Conservation (phyloP, 2,888 invertebrate species). For the Trypoxylon attenuatum region DNA sequence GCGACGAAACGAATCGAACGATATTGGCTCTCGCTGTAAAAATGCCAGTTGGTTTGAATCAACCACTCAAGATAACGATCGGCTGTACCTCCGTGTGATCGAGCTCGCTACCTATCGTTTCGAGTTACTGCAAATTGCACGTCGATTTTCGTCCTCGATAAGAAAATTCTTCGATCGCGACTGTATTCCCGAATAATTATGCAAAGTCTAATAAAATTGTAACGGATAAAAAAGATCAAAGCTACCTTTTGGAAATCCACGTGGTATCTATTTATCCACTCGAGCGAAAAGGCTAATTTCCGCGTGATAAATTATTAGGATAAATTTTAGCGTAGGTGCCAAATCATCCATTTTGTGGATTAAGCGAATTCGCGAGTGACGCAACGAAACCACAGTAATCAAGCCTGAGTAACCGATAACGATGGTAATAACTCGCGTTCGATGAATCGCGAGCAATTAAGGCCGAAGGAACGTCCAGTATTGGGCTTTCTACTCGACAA, state of each 20-base stretch:
- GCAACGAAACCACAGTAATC: too few species aligned
- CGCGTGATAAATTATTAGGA: too few species aligned
- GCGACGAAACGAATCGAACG: slow-evolving; percentile 8
- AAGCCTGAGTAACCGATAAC: slow-evolving; percentile 30
- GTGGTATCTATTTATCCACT: too few species aligned
- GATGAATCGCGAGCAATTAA: slow-evolving; percentile 43
- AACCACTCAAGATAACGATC: slow-evolving; percentile 15
- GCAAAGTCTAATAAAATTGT: background rate
- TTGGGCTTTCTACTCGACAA: slow-evolving; percentile 44
- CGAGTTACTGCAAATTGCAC: slow-evolving; percentile 55
- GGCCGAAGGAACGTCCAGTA: slow-evolving; percentile 28
- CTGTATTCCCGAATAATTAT: background rate
- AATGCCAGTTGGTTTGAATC: slow-evolving; percentile 18
- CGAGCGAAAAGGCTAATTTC: too few species aligned
- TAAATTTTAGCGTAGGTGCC: too few species aligned
- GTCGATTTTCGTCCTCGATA: slow-evolving; percentile 16
- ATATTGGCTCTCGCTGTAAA: slow-evolving; percentile 14
- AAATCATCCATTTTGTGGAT: too few species aligned
- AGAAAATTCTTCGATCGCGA: background rate
- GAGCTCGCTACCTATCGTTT: slow-evolving; percentile 32
- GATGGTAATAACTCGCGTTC: slow-evolving; percentile 37
- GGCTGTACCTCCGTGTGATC: slow-evolving; percentile 25
- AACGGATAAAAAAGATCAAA: too few species aligned
- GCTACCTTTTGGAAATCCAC: too few species aligned
- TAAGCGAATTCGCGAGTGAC: too few species aligned